phyloP scores from a whole-genome alignment of 1,140 invertebrate species.

The Monomorium pharaonis region DNA sequence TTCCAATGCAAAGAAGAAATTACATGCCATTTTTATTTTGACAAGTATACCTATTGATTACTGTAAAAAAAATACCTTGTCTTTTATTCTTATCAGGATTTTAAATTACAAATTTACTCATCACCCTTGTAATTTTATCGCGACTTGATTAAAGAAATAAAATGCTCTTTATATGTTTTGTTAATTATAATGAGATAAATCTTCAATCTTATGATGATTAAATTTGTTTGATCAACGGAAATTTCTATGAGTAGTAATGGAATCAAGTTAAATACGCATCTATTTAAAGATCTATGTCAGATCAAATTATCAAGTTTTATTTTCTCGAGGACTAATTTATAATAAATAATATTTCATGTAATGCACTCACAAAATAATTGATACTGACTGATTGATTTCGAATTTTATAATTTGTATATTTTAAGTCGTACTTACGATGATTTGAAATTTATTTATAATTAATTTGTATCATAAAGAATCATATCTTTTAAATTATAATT shows the following conservation, averaged over 20 bases:
- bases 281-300: too few relatives aligned
- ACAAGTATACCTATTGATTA: slow-evolving; percentile 19
- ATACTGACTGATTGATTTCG: too few relatives aligned
- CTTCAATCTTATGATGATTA: neutral
- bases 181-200: neutral
- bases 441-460: too few relatives aligned
- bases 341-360: too few relatives aligned
- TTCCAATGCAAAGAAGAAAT: neutral
- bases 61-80: neutral
- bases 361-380: too few relatives aligned
- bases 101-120: neutral
- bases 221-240: neutral
- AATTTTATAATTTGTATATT: too few relatives aligned
- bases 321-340: too few relatives aligned
- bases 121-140: neutral
- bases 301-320: too few relatives aligned
- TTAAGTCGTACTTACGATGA: too few relatives aligned
- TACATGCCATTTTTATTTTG: neutral
- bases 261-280: too few relatives aligned
- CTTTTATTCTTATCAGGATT: slow-evolving; percentile 14
- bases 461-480: too few relatives aligned
- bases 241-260: neutral
- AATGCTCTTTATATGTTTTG: neutral
- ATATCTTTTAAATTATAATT: too few relatives aligned
- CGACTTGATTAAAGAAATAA: neutral